Base-by-base conservation (phyloP, 1,140 invertebrate species). In the Lethocerus indicus region DNA sequence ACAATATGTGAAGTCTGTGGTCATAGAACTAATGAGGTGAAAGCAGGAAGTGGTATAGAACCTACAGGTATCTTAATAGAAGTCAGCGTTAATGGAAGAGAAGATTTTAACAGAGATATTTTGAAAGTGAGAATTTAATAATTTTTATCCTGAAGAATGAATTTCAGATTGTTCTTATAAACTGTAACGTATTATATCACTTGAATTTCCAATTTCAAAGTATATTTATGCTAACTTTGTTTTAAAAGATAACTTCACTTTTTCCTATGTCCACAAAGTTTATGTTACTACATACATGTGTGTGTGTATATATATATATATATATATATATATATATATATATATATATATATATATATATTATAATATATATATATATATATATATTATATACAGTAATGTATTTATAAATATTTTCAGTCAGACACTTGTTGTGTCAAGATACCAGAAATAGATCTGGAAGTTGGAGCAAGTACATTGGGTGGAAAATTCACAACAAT, bases 401-500 rank as follows among this genome's bases (percentile, higher is more conserved):
- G 13, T 44, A 47, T 14, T 24, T 43, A 40, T 6, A 6, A 32
- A 7, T 51, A 36, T 36, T 47, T 47, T 7, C 59, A 86, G 75
- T 96, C 92, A 2, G 94, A 98, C 60, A 96, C 88, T 0, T 95
- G 92, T 64, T 70, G 69, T 18, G 65, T 98, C 55, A 61, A 67
- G 24, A 88, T 98, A 55, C 94, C 93, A 0, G 89, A 97, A 64
- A 60, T 98, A 29, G 87, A 96, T 1, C 68, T 97, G 45, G 80
- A 89, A 60, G 79, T 89, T 18, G 87, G 87, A 1, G 72, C 86
- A 1, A 73, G 78, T 26, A 79, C 88, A 14, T 65, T 96, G n/a
- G 85, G 87, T 13, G 91, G 94, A 2, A 78, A 89, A 32, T 98
- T 98, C 64, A 93, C 90, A 2, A 98, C 95, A 0, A 71, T 97